phyloP scores from a whole-genome alignment of 53 echinoderm and acorn worm genomes.

The Temnopleurus reevesii region DNA sequence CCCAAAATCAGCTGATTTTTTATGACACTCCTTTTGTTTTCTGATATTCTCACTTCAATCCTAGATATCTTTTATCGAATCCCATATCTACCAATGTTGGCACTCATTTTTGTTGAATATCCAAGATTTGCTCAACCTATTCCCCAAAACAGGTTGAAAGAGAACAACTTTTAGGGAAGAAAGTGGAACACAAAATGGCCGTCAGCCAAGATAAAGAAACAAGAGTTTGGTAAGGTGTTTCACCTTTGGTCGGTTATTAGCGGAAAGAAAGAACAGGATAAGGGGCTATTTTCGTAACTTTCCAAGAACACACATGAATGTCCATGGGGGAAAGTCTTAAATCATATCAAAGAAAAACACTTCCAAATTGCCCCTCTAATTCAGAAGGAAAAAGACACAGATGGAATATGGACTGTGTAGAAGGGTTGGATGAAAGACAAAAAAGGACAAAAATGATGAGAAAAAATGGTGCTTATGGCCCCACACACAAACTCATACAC shows the following conservation, averaged over 20 bases:
- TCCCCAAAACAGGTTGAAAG: neutral
- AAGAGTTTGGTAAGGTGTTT: slow-evolving; percentile 16
- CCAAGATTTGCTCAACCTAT: neutral
- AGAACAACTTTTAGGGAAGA: neutral
- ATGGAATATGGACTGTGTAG: neutral
- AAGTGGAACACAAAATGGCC: neutral
- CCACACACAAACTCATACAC: neutral
- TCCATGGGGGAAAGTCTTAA: neutral
- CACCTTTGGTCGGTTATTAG: neutral
- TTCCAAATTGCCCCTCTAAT: neutral
- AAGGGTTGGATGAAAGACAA: neutral
- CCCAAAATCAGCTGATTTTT: no score
- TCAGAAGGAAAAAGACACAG: neutral
- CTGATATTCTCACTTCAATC: no score
- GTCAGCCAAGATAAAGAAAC: slow-evolving; percentile 11
- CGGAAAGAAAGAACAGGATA: neutral
- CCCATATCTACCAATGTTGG: neutral
- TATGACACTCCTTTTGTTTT: no score
- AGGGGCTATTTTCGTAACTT: neutral
- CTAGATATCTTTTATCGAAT: neutral
- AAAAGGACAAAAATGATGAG: neutral
- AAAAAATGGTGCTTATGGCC: neutral
- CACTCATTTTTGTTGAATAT: neutral
- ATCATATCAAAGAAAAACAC: neutral
- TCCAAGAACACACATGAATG: neutral